phyloP scores from a whole-genome alignment of 1,140 invertebrate species.

The Aphaenogaster ashmeadi region DNA sequence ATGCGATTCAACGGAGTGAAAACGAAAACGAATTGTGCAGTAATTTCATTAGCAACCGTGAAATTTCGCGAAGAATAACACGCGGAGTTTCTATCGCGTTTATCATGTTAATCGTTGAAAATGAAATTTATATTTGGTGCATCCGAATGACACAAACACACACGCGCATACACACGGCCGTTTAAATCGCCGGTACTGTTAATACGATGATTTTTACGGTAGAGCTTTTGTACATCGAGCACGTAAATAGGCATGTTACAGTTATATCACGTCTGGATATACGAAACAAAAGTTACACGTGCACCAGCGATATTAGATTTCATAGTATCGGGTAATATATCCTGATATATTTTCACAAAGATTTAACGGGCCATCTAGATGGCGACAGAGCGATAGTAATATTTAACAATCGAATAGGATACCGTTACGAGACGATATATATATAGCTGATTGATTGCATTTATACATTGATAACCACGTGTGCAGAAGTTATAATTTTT shows the following conservation, averaged over 20 bases:
- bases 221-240: not conserved
- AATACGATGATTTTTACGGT: not conserved
- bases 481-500: not conserved
- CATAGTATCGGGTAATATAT: not conserved
- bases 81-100: not conserved
- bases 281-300: not conserved
- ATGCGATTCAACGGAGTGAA: not conserved
- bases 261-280: not conserved
- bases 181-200: not conserved
- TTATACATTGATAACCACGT: not conserved
- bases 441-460: not conserved
- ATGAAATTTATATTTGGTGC: slow-evolving; percentile 1
- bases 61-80: slow-evolving; percentile 1
- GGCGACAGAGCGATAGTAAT: not conserved
- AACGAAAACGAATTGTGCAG: slow-evolving; percentile 14
- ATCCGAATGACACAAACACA: not conserved
- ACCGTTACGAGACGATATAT: not conserved
- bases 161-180: not conserved
- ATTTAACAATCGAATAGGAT: slow-evolving; percentile 18
- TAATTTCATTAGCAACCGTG: slow-evolving; percentile 40
- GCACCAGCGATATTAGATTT: slow-evolving; percentile 20
- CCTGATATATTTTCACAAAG: slow-evolving; percentile 31
- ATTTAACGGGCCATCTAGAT: not conserved
- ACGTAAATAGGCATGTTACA: not conserved
- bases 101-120: not conserved